Evolutionary conservation across 2,113 vertebrate genomes (phyloP).

Genomic region (Halcyon malimbica): DNA sequence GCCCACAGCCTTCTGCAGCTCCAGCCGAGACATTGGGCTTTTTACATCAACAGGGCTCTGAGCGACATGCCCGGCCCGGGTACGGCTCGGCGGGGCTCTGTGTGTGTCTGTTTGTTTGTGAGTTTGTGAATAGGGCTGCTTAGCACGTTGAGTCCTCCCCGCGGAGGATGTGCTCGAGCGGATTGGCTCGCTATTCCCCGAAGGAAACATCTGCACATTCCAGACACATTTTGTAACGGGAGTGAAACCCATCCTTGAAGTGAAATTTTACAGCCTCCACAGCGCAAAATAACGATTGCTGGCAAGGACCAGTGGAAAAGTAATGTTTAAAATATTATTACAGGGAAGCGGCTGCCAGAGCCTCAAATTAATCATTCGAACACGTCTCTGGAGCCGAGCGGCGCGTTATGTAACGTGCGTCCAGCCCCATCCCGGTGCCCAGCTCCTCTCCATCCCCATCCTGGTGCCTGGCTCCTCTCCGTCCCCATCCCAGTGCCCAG

Average conservation of each 20-base stretch:
- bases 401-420: conserved; percentile 68
- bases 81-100: background rate
- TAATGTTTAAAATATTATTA: conserved; percentile 79
- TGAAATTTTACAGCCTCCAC: conserved; percentile 75
- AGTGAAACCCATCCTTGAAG: conserved; percentile 77
- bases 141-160: conserved; percentile 43
- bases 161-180: conserved; percentile 35
- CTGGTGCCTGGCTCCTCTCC: background rate
- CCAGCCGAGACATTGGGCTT: accelerated
- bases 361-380: conserved; percentile 69
- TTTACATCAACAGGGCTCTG: background rate
- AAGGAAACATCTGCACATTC: conserved; percentile 99
- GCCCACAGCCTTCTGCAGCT: background rate
- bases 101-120: conserved; percentile 69
- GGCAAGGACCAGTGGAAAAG: conserved; percentile 77
- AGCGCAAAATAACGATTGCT: conserved; percentile 58
- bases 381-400: conserved; percentile 18
- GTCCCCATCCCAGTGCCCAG: background rate
- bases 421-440: background rate
- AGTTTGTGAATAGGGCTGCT: conserved; percentile 41
- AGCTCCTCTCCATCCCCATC: background rate
- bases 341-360: conserved; percentile 68
- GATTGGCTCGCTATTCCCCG: conserved; percentile 76
- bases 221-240: conserved; percentile 92
- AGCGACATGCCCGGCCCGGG: accelerated